These are phyloP conservation scores for Xylophagus ater DNA, from an alignment of 2,888 invertebrate genomes.

Conservation along the genomic window DNA sequence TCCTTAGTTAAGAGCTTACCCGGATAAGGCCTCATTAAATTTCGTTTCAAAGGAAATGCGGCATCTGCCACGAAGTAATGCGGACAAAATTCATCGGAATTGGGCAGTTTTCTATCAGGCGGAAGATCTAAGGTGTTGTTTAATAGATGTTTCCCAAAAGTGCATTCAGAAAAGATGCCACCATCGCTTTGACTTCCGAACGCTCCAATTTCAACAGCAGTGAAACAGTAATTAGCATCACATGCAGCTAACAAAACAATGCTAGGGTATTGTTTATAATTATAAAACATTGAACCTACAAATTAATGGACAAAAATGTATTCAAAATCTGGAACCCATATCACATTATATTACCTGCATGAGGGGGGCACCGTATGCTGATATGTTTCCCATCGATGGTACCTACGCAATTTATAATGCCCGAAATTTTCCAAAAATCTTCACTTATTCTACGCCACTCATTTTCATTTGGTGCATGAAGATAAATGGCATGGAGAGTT, in stretches of 20 bases:
- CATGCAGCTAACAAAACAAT: background rate
- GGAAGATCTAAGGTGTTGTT: background rate
- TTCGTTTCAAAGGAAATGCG: background rate
- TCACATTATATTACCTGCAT: background rate
- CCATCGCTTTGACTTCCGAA: background rate
- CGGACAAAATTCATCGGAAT: background rate
- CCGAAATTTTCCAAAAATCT: background rate
- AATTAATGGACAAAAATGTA: no score
- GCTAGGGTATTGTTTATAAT: background rate
- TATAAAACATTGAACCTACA: no score
- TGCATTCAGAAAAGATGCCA: background rate
- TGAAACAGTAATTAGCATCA: background rate
- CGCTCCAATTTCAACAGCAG: background rate
- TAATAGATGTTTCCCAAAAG: background rate
- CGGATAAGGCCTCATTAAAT: background rate
- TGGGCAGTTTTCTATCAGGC: background rate
- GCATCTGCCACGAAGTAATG: background rate
- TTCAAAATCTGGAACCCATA: no score
- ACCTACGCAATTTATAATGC: background rate
- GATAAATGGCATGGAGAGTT: background rate
- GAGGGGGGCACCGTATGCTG: background rate
- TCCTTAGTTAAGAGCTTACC: background rate
- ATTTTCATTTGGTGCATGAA: background rate
- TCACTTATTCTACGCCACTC: background rate
- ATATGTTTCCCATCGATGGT: constrained; percentile 4